A percentile compares a stretch with the other conserved stretches of the same genome.
Evolutionary conservation across 2,888 invertebrate genomes (phyloP).

Genomic region (Malthinus seriepunctatus): DNA sequence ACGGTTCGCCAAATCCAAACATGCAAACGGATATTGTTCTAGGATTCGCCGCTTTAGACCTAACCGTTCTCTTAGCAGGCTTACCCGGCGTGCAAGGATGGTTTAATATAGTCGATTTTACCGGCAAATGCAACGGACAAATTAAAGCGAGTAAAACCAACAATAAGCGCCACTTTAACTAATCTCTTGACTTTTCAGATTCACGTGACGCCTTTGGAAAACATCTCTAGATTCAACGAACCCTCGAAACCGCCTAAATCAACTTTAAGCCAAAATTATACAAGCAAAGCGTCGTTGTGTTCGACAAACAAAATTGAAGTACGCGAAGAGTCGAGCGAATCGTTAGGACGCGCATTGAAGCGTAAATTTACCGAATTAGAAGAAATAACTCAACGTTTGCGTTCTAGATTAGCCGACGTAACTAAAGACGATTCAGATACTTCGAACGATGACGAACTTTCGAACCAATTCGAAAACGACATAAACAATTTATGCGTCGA

Average conservation of each 20-base stretch:
- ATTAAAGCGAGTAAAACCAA: constrained; percentile 56
- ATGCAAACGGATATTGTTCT: constrained; percentile 62
- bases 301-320: background rate
- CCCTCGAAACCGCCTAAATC: background rate
- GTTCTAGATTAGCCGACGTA: constrained; percentile 61
- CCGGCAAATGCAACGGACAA: constrained; percentile 62
- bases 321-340: constrained; percentile 41
- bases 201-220: constrained; percentile 60
- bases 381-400: constrained; percentile 64
- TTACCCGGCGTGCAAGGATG: constrained; percentile 62
- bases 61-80: constrained; percentile 58
- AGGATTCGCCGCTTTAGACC: constrained; percentile 64
- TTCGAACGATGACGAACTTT: constrained; percentile 50
- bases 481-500: constrained; percentile 56
- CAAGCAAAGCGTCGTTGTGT: background rate
- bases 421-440: constrained; percentile 58
- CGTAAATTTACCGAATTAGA: constrained; percentile 66
- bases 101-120: constrained; percentile 66
- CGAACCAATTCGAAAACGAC: constrained; percentile 63
- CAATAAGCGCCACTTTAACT: background rate
- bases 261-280: background rate
- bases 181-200: constrained; percentile 46
- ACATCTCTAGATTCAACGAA: constrained; percentile 44
- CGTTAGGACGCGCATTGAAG: constrained; percentile 58
- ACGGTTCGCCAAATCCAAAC: constrained; percentile 55